Evolutionary conservation across 1,140 invertebrate species (phyloP).

Genomic region (Phthorimaea operculella): DNA sequence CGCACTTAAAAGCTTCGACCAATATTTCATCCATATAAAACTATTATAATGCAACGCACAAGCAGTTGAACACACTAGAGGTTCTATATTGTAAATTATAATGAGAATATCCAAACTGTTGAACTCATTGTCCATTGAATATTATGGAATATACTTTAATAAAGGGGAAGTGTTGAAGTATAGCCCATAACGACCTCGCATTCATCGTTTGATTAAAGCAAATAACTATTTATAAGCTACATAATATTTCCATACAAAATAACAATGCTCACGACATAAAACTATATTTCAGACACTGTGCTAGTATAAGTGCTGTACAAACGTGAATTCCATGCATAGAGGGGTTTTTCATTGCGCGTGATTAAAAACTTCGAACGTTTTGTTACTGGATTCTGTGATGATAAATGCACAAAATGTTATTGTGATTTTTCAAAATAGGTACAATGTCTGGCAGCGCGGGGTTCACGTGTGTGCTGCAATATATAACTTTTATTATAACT

Average conservation of each 20-base stretch:
- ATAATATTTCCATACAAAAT: slow-evolving; percentile 35
- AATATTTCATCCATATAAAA: slow-evolving; percentile 11
- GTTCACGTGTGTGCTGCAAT: slow-evolving; percentile 5
- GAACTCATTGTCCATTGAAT: slow-evolving; percentile 23
- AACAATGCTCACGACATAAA: slow-evolving; percentile 57
- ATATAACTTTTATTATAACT: slow-evolving; percentile 65
- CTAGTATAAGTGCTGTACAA: slow-evolving; percentile 54
- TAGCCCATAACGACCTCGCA: slow-evolving; percentile 29
- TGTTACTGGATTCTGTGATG: too few relatives aligned
- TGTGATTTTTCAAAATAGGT: too few relatives aligned
- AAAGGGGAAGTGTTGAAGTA: slow-evolving; percentile 59
- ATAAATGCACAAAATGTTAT: too few relatives aligned
- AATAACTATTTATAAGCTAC: slow-evolving; percentile 42
- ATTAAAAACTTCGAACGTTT: too few relatives aligned
- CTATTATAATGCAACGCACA: slow-evolving; percentile 43
- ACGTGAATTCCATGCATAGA: too few relatives aligned
- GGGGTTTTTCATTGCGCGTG: too few relatives aligned
- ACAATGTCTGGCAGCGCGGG: too few relatives aligned
- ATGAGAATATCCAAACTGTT: slow-evolving; percentile 11
- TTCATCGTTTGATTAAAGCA: slow-evolving; percentile 34
- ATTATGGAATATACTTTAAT: slow-evolving; percentile 44
- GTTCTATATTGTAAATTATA: slow-evolving; percentile 16
- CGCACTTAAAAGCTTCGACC: slow-evolving; percentile 56
- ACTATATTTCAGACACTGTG: slow-evolving; percentile 62
- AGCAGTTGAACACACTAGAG: slow-evolving; percentile 27